Base-by-base conservation (phyloP, 1,140 invertebrate species). In the Muscidifurax raptorellus region DNA sequence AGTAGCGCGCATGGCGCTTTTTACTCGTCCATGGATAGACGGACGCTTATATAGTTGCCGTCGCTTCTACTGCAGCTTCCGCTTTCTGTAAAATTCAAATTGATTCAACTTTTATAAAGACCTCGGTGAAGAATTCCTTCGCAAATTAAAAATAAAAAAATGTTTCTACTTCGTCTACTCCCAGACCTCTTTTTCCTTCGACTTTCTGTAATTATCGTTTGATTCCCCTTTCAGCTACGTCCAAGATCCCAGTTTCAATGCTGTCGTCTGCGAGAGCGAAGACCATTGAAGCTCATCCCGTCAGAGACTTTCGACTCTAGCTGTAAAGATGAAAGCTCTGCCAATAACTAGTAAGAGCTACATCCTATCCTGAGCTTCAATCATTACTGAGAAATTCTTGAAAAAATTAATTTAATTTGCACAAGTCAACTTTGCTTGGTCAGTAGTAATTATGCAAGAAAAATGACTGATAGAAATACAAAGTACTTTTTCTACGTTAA, bases 71-170 rank as follows among this genome's bases (percentile, higher is more conserved):
- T 52, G 52, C 5, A 22, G 52, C 52, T 59, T 7, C 22, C 52
- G 52, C 15, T 59, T 59, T 59, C 52, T 59, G 2, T n/a, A 59
- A 59, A 6, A 59, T 59, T 59, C 52, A 59, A n/a, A 59, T 59
- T 59, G 52, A 59, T 59, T 59, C 22, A 18, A 59, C 52, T 59
- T 59, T 59, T 59, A 59, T n/a, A 59, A n/a, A 59, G 52, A 59
- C 52, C 6, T 59, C 5, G 5, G 52, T 18, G 52, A 59, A 59
- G 22, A 59, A 59, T 59, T 59, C 22, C 15, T 59, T 59, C 4
- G 52, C 22, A 59, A 59, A 59, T 59, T 59, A 59, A 59, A 59
- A 59, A 59, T 59, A 59, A 59, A 59, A 59, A 59, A 59, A 59
- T 59, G 2, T 59, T n/a, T 59, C 22, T 7, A 7, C 18, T 5